Conservation (phyloP, 2,797 vertebrate genomes). For the Delichon dasypus region DNA sequence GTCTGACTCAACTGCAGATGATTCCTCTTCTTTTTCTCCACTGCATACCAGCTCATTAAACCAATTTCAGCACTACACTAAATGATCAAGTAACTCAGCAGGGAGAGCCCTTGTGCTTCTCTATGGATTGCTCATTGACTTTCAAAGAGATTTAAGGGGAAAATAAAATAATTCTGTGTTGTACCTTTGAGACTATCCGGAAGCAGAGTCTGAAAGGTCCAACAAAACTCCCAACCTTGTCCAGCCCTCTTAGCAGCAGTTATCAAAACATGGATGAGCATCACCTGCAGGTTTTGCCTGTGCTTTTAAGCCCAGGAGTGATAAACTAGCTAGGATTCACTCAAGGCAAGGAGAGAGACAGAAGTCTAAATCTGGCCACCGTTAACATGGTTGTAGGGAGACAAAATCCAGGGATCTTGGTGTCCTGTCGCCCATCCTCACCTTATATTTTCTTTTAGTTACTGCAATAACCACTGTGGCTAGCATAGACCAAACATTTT, state of each 20-base stretch:
- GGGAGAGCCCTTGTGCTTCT: not conserved
- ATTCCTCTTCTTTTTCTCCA: not conserved
- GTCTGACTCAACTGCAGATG: not conserved
- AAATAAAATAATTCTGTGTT: not conserved
- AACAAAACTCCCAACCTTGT: not conserved
- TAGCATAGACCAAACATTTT: not conserved
- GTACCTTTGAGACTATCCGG: not conserved
- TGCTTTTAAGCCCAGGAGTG: not conserved
- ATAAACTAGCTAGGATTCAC: not conserved
- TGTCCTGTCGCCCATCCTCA: fast-evolving
- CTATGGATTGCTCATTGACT: not conserved
- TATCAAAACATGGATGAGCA: not conserved
- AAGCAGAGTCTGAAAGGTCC: not conserved
- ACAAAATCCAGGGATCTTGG: not conserved
- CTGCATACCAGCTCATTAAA: not conserved
- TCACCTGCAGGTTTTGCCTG: not conserved
- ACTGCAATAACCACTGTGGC: not conserved
- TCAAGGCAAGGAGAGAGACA: not conserved
- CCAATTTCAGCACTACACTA: not conserved
- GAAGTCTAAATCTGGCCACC: not conserved
- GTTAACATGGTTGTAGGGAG: fast-evolving
- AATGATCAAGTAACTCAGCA: not conserved
- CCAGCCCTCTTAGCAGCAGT: not conserved
- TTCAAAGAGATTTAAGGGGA: not conserved
- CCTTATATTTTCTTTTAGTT: not conserved